Conservation (phyloP, 2,888 invertebrate species). For the Pardosa pseudoannulata region DNA sequence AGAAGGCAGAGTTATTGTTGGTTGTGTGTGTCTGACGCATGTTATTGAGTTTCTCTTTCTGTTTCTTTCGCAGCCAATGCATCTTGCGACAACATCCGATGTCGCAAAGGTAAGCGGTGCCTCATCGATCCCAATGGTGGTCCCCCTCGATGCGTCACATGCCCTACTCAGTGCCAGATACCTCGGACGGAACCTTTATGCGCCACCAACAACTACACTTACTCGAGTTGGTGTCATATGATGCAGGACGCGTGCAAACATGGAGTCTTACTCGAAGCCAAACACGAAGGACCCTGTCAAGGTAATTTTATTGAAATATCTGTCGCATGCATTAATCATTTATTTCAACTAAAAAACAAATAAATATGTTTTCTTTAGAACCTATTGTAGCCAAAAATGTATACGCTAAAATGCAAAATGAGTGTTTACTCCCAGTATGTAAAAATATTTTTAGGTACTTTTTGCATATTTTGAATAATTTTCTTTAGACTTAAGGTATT, state of each 20-base stretch:
- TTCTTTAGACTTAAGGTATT: too few relatives aligned
- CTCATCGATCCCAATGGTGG: conserved; percentile 83
- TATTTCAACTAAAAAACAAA: too few relatives aligned
- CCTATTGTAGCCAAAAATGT: too few relatives aligned
- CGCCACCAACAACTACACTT: conserved; percentile 86
- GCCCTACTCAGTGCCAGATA: conserved; percentile 76
- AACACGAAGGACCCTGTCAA: conserved; percentile 80
- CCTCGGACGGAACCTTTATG: conserved; percentile 80
- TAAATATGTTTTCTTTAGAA: too few relatives aligned
- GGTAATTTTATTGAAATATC: too few relatives aligned
- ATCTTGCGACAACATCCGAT: conserved; percentile 83
- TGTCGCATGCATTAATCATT: too few relatives aligned
- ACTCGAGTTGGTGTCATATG: conserved; percentile 88
- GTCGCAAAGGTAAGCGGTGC: conserved; percentile 84
- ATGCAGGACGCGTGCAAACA: conserved; percentile 86
- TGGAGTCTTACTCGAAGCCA: conserved; percentile 85
- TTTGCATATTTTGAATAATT: too few relatives aligned
- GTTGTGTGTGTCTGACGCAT: too few relatives aligned
- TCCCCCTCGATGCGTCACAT: conserved; percentile 85
- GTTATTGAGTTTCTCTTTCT: not conserved
- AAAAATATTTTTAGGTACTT: too few relatives aligned
- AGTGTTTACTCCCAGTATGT: too few relatives aligned
- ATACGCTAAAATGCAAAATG: too few relatives aligned
- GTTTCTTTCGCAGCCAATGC: conserved; percentile 76
- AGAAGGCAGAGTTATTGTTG: too few relatives aligned